Percentiles rank a stretch among this genome's conserved stretches.
Evolutionary conservation across 2,797 vertebrate species (phyloP).

Genomic region (Aphelocoma californica): DNA sequence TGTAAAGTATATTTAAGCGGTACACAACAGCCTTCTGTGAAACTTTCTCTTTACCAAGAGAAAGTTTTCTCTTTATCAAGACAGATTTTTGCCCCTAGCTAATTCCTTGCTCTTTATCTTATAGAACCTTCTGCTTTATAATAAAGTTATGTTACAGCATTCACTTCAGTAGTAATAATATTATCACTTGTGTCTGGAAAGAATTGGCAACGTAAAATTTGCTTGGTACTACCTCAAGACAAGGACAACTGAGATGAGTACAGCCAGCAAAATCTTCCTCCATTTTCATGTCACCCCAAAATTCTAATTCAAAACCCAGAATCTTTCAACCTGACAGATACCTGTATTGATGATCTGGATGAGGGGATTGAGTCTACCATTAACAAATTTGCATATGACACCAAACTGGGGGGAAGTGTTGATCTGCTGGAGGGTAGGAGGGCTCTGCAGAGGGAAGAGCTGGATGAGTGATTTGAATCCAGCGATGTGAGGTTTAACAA

Average conservation of each 20-base stretch:
- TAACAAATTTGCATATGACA: not conserved
- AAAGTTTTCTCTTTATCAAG: not conserved
- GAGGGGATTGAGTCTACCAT: not conserved
- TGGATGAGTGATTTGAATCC: not conserved
- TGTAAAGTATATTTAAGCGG: not conserved
- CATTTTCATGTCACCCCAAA: not conserved
- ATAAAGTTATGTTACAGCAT: not conserved
- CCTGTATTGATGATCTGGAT: not conserved
- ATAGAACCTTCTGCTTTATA: not conserved
- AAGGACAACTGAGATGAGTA: not conserved
- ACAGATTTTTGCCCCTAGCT: not conserved
- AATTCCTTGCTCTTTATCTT: not conserved
- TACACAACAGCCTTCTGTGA: not conserved
- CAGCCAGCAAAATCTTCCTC: not conserved
- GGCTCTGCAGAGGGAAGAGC: not conserved
- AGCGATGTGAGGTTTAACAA: fast-evolving
- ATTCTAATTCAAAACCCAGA: not conserved
- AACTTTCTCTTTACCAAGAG: not conserved
- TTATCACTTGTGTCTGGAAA: not conserved
- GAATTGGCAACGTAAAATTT: not conserved
- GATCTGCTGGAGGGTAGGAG: not conserved
- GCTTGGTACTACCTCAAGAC: not conserved
- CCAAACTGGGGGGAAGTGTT: fast-evolving
- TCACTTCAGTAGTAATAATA: not conserved
- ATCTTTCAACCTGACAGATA: not conserved